A percentile compares a stretch with the other conserved stretches of the same genome.
These are phyloP conservation scores for Rhopalosiphum maidis DNA, from an alignment of 1,140 invertebrate genomes.

Conservation along the genomic window DNA sequence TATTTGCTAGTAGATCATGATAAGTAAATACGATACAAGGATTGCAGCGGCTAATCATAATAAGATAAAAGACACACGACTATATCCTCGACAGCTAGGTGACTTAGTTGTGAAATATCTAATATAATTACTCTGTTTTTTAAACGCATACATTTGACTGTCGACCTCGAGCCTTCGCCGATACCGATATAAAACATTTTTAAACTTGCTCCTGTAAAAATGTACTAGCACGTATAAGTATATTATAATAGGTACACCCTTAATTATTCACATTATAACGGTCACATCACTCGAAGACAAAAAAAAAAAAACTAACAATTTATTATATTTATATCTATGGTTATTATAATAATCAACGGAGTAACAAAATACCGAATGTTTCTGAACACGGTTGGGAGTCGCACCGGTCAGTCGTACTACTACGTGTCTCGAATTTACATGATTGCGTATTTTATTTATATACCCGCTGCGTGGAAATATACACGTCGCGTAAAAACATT, in stretches of 20 bases:
- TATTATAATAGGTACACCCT: neutral
- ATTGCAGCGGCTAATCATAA: no score
- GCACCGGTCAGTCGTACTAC: neutral
- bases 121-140: neutral
- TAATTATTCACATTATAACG: neutral
- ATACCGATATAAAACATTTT: no score
- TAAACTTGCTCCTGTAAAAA: no score
- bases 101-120: no score
- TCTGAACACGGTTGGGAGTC: neutral
- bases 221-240: no score
- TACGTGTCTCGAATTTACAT: neutral
- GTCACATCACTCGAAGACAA: neutral
- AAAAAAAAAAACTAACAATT: neutral
- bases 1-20: no score
- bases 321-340: neutral
- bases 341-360: neutral
- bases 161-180: no score
- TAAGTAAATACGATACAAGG: no score
- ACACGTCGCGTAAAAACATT: neutral
- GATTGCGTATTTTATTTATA: conserved; percentile 14
- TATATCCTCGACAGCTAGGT: no score
- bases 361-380: neutral
- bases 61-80: no score
- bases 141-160: no score
- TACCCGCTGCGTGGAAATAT: neutral